These are phyloP conservation scores for Macropodus opercularis DNA, from an alignment of 2,797 vertebrate genomes.

Conservation along the genomic window DNA sequence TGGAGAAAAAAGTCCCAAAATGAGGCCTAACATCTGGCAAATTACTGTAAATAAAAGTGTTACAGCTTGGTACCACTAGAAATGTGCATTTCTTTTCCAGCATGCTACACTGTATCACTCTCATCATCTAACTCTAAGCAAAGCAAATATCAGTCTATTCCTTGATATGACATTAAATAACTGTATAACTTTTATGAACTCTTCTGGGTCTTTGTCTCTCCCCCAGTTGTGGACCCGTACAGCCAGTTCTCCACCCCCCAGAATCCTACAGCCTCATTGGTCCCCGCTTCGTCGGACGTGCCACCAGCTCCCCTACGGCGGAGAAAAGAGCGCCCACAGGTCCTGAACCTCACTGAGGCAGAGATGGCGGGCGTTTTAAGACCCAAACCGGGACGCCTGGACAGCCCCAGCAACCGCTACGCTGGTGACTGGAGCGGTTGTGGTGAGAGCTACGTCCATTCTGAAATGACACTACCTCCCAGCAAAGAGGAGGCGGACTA, in stretches of 20 bases:
- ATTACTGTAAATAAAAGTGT: too few species aligned
- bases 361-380: conserved; percentile 87
- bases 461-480: conserved; percentile 55
- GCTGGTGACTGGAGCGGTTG: conserved; percentile 97
- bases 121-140: neutral
- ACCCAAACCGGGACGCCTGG: conserved; percentile 86
- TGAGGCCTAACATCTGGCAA: too few species aligned
- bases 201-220: conserved; percentile 30
- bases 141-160: neutral
- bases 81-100: too few species aligned
- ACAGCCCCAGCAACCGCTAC: conserved; percentile 97
- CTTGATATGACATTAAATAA: neutral
- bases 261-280: conserved; percentile 34
- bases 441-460: conserved; percentile 86
- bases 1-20: too few species aligned
- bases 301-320: conserved; percentile 80
- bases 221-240: conserved; percentile 80
- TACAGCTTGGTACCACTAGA: too few species aligned
- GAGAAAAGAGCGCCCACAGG: conserved; percentile 89
- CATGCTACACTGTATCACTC: neutral
- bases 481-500: conserved; percentile 87
- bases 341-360: conserved; percentile 84
- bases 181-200: conserved; percentile 31
- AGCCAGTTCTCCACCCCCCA: conserved; percentile 69
- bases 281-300: conserved; percentile 29